A percentile compares a stretch with the other conserved stretches of the same genome.
phyloP scores from a whole-genome alignment of 2,113 vertebrate species.

The Protobothrops flavoviridis region DNA sequence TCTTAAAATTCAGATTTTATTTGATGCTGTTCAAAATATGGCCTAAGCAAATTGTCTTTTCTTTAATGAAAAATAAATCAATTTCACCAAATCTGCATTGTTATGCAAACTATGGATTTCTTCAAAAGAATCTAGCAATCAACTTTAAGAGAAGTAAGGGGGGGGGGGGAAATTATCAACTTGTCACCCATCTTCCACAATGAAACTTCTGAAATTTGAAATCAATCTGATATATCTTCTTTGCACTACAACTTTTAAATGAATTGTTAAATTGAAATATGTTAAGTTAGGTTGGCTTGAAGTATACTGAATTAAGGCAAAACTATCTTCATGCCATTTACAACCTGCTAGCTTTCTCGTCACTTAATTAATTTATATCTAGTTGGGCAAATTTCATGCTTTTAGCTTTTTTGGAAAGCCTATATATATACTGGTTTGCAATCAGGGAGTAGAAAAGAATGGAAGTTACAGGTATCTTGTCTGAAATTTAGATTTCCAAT shows the following conservation, averaged over 20 bases:
- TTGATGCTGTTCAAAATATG: neutral
- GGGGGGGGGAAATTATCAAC: too few relatives aligned
- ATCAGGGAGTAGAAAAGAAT: neutral
- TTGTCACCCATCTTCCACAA: neutral
- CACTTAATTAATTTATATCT: neutral
- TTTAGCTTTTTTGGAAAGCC: neutral
- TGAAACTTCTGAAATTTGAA: neutral
- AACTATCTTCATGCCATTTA: neutral
- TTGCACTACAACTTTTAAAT: neutral
- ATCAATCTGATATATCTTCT: neutral
- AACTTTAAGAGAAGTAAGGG: neutral
- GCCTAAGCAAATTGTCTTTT: neutral
- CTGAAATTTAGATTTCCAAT: neutral
- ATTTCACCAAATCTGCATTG: neutral
- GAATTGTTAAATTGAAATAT: neutral
- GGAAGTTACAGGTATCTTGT: neutral
- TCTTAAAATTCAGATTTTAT: neutral
- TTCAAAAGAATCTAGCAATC: neutral
- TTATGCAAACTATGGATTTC: neutral
- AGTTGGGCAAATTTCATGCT: neutral
- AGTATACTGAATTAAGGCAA: neutral
- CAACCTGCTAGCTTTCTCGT: neutral
- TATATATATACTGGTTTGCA: neutral
- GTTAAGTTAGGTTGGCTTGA: neutral
- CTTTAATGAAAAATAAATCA: neutral